Evolutionary conservation across 1,140 invertebrate species (phyloP).

Genomic region (Drosophila ficusphila): DNA sequence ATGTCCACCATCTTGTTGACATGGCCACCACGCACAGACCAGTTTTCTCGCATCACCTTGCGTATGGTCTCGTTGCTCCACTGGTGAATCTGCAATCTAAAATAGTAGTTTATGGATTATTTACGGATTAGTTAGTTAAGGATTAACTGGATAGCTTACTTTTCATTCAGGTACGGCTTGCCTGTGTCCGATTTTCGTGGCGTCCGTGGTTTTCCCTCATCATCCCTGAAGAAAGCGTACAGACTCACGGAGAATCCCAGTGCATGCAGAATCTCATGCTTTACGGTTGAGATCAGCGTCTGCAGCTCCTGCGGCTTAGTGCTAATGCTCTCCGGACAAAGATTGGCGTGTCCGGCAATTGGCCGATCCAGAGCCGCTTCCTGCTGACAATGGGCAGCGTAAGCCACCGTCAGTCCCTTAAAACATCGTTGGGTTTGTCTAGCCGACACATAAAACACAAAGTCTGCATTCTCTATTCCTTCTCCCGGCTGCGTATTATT

Average conservation of each 20-base stretch:
- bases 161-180: constrained; percentile 94
- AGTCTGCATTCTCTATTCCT: constrained; percentile 95
- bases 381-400: constrained; percentile 99
- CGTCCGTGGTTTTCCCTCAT: constrained; percentile 93
- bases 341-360: constrained; percentile 98
- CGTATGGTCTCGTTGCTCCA: constrained; percentile 96
- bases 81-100: constrained; percentile 94
- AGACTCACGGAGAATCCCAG: constrained; percentile 97
- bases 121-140: neutral
- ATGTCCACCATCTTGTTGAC: constrained; percentile 92
- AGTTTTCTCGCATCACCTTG: constrained; percentile 90
- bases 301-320: constrained; percentile 96
- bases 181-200: constrained; percentile 91
- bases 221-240: constrained; percentile 94
- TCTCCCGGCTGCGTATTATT: constrained; percentile 84
- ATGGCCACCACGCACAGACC: constrained; percentile 92
- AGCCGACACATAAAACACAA: constrained; percentile 98
- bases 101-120: neutral
- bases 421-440: constrained; percentile 95
- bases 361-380: constrained; percentile 96
- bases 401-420: constrained; percentile 95
- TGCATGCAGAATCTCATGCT: constrained; percentile 99
- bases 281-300: constrained; percentile 97
- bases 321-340: constrained; percentile 97
- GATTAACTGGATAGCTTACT: constrained; percentile 87